These are phyloP conservation scores for Thaumatotibia leucotreta DNA, from an alignment of 1,140 invertebrate species.

Conservation along the genomic window DNA sequence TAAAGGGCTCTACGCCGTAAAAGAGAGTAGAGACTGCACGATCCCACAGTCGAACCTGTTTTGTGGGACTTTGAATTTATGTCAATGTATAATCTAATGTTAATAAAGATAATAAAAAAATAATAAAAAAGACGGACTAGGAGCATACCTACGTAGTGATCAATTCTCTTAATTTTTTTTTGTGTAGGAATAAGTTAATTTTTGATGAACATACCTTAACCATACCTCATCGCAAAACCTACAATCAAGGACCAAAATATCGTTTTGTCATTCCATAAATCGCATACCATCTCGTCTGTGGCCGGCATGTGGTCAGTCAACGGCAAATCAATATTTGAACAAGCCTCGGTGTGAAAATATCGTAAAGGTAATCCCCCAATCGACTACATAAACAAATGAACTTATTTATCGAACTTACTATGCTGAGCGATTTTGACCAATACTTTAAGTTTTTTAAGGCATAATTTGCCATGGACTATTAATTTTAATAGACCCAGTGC, in stretches of 20 bases:
- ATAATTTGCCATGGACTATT: no score
- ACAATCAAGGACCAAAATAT: not conserved
- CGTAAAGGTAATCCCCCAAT: slow-evolving; percentile 5
- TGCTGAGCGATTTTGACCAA: not conserved
- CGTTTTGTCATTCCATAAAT: not conserved
- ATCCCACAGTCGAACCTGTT: no score
- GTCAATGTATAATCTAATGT: no score
- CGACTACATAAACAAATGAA: not conserved
- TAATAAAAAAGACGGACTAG: no score
- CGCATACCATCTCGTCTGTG: no score
- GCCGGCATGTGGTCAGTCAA: not conserved
- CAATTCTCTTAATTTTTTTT: no score
- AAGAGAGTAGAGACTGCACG: no score
- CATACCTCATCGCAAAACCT: not conserved
- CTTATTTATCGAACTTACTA: not conserved
- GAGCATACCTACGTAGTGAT: no score
- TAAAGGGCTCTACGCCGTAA: no score
- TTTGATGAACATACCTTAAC: no score
- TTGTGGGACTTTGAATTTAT: no score
- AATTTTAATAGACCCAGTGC: not conserved
- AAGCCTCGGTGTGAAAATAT: not conserved
- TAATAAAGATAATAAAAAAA: no score
- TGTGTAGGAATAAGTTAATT: slow-evolving; percentile 4
- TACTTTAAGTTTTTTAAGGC: not conserved
- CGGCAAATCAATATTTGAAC: not conserved